Evolutionary conservation across 2,888 invertebrate species (phyloP).

Genomic region (Venusia cambrica): DNA sequence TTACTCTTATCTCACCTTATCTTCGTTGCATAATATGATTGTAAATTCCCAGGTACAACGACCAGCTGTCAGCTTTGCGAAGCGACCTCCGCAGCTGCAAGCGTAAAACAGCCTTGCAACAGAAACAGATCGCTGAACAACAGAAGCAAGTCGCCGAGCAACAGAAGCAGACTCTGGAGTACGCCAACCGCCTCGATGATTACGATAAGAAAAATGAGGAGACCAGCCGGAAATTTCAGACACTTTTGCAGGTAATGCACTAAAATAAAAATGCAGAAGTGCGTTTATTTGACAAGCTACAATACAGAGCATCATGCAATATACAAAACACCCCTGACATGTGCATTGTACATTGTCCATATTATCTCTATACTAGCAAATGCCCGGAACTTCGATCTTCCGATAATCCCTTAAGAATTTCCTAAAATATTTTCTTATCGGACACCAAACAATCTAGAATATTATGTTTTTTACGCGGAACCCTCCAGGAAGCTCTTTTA

Average conservation of each 20-base stretch:
- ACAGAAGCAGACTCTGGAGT: constrained; percentile 88
- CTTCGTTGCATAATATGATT: constrained; percentile 1
- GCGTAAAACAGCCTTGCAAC: constrained; percentile 91
- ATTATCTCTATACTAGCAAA: no score
- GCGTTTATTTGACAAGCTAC: no score
- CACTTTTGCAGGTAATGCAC: constrained; percentile 85
- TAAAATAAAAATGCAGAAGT: neutral
- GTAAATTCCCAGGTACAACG: constrained; percentile 83
- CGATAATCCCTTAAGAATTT: no score
- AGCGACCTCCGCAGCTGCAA: constrained; percentile 90
- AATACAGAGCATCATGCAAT: no score
- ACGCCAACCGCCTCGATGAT: constrained; percentile 92
- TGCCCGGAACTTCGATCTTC: no score
- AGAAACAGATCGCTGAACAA: constrained; percentile 90
- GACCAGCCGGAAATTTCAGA: constrained; percentile 93
- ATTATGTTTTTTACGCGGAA: no score
- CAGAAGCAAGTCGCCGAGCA: constrained; percentile 87
- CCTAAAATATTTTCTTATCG: no score
- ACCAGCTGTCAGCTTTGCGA: constrained; percentile 88
- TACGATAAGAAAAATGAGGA: constrained; percentile 95
- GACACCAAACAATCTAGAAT: no score
- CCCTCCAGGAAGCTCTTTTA: no score
- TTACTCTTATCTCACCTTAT: neutral
- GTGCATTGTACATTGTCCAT: no score
- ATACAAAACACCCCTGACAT: no score